Evolutionary conservation across 2,888 invertebrate species (phyloP).

Genomic region (Heliothis peltigera): DNA sequence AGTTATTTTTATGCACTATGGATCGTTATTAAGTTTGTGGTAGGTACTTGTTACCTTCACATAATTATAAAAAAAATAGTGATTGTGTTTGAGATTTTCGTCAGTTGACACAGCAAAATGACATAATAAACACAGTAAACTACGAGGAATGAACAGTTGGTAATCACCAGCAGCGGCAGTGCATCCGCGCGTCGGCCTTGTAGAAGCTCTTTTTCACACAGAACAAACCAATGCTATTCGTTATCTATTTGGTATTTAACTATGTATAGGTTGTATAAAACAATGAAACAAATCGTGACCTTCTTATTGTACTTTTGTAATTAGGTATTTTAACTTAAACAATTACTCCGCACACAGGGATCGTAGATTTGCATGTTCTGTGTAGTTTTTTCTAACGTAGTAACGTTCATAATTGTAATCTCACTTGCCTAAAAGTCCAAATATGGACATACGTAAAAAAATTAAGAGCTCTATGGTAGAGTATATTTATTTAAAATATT

Average conservation of each 20-base stretch:
- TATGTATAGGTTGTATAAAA: constrained; percentile 71
- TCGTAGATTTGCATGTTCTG: constrained; percentile 52
- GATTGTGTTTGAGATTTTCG: constrained; percentile 4
- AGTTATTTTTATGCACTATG: constrained; percentile 43
- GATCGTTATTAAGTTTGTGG: constrained; percentile 40
- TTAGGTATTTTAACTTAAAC: constrained; percentile 74
- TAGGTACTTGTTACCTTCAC: constrained; percentile 42
- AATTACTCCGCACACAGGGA: constrained; percentile 73
- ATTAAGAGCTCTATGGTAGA: constrained; percentile 8
- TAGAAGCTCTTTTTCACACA: constrained; percentile 70
- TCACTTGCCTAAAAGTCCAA: not conserved
- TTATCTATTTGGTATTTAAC: constrained; percentile 68
- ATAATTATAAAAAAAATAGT: constrained; percentile 43
- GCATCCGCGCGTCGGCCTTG: constrained; percentile 62
- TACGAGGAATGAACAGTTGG: constrained; percentile 23
- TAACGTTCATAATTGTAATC: constrained; percentile 14
- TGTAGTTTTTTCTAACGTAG: constrained; percentile 25
- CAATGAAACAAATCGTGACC: constrained; percentile 83
- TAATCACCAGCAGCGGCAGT: constrained; percentile 39
- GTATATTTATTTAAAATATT: constrained; percentile 41
- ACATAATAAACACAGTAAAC: constrained; percentile 30
- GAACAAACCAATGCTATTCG: constrained; percentile 66
- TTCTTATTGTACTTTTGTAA: constrained; percentile 75
- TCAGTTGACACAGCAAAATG: not conserved
- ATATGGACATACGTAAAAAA: constrained; percentile 4